A percentile compares a stretch with the other conserved stretches of the same genome.
phyloP scores from a whole-genome alignment of 1,140 invertebrate species.

The Bombus turneri region DNA sequence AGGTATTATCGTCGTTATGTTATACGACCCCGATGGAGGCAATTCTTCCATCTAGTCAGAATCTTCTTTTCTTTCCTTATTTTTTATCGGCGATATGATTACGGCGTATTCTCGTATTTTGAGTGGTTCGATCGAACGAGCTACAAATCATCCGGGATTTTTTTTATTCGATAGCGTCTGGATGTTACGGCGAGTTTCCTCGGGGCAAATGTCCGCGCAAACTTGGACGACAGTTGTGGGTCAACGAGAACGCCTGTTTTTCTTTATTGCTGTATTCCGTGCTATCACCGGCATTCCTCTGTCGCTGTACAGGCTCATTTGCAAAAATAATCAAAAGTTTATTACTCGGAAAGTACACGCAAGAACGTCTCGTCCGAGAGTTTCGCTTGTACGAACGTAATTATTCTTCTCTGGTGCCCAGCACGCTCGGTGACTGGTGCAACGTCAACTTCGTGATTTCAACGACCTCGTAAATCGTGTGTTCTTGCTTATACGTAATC shows the following conservation, averaged over 20 bases:
- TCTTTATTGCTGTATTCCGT: background rate
- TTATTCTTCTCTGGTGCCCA: background rate
- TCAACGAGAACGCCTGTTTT: background rate
- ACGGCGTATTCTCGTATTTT: too few species aligned
- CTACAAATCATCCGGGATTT: background rate
- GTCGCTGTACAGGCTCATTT: background rate
- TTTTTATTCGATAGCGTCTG: background rate
- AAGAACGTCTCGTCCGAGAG: background rate
- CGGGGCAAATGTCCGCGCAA: background rate
- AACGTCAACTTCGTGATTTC: background rate
- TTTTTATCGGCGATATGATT: background rate
- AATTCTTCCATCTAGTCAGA: background rate
- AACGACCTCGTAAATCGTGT: slow-evolving; percentile 11
- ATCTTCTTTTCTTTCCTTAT: background rate
- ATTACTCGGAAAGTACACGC: too few species aligned
- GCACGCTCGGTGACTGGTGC: background rate
- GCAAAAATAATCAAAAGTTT: slow-evolving; percentile 24
- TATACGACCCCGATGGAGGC: background rate
- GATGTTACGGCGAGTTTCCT: background rate
- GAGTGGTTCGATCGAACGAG: background rate
- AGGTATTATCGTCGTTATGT: slow-evolving; percentile 24
- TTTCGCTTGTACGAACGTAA: background rate
- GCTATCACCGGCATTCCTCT: background rate
- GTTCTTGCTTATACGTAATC: background rate
- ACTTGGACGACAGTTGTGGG: slow-evolving; percentile 5